phyloP scores from a whole-genome alignment of 2,888 invertebrate genomes.

The Plagodis pulveraria region DNA sequence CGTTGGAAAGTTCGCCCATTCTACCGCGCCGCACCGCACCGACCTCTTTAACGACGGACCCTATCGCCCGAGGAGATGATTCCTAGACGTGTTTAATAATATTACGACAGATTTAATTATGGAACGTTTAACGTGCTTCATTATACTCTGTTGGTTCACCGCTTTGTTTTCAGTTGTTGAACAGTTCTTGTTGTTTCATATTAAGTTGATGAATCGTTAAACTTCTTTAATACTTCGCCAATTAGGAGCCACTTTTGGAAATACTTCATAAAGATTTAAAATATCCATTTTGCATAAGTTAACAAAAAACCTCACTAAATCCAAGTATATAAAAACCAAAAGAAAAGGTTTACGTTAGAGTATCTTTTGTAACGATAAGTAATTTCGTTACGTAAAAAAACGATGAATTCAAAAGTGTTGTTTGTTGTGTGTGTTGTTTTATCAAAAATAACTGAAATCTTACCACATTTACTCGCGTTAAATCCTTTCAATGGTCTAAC shows the following conservation, averaged over 20 bases:
- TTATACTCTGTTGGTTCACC: conserved; percentile 62
- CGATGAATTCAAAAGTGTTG: too few species aligned
- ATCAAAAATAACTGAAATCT: not conserved
- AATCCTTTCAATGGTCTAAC: conserved; percentile 31
- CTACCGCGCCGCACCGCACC: conserved; percentile 72
- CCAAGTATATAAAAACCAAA: too few species aligned
- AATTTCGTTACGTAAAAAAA: too few species aligned
- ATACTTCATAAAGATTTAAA: too few species aligned
- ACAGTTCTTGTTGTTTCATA: conserved; percentile 37
- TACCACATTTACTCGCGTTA: conserved; percentile 19
- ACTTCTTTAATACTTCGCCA: not conserved
- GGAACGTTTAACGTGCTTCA: conserved; percentile 77
- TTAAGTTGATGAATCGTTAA: not conserved
- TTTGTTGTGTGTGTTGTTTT: too few species aligned
- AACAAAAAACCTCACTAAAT: too few species aligned
- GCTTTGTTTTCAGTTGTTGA: conserved; percentile 63
- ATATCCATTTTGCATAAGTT: too few species aligned
- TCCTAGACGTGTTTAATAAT: conserved; percentile 84
- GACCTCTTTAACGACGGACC: conserved; percentile 83
- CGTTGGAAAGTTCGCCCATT: conserved; percentile 84
- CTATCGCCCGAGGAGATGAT: conserved; percentile 82
- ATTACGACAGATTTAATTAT: conserved; percentile 85
- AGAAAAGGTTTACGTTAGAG: too few species aligned
- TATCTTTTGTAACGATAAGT: too few species aligned
- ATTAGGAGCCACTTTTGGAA: too few species aligned